Percentiles rank a stretch among this genome's conserved stretches.
Conservation (phyloP, 2,113 vertebrate genomes). For the Orycteropus afer region DNA sequence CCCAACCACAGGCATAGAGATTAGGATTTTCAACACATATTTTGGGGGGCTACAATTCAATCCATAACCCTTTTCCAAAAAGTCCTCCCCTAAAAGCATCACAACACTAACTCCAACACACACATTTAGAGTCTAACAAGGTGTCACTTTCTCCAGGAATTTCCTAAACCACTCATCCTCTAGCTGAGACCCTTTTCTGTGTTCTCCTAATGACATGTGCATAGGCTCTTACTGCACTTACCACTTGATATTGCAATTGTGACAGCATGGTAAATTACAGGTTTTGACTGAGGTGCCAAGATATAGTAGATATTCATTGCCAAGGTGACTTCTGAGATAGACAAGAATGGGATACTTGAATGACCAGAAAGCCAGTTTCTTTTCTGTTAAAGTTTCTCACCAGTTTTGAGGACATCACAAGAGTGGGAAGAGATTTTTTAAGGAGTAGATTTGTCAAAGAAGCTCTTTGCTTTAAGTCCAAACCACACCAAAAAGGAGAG, state of each 20-base stretch:
- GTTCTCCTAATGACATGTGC: background rate
- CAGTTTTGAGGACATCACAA: background rate
- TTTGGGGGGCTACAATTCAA: too few species aligned
- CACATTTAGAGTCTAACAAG: background rate
- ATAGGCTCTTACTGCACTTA: background rate
- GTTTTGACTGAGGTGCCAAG: slow-evolving; percentile 10
- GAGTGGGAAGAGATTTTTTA: background rate
- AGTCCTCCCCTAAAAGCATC: background rate
- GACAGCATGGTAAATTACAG: background rate
- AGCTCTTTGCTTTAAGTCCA: slow-evolving; percentile 4
- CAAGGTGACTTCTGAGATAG: background rate
- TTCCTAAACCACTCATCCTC: background rate
- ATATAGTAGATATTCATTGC: background rate
- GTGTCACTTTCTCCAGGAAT: background rate
- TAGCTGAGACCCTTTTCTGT: background rate
- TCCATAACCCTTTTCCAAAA: background rate
- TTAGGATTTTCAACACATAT: too few species aligned
- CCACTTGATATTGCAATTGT: background rate
- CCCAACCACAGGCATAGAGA: too few species aligned
- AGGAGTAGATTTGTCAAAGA: background rate
- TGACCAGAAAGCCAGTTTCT: background rate
- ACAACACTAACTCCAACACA: background rate
- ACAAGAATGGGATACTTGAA: background rate
- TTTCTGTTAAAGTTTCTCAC: background rate
- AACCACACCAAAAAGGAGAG: background rate